Evolutionary conservation across 2,113 vertebrate genomes (phyloP), one percentile per base, ranked within the genome.

Genomic region (Garra rufa): DNA sequence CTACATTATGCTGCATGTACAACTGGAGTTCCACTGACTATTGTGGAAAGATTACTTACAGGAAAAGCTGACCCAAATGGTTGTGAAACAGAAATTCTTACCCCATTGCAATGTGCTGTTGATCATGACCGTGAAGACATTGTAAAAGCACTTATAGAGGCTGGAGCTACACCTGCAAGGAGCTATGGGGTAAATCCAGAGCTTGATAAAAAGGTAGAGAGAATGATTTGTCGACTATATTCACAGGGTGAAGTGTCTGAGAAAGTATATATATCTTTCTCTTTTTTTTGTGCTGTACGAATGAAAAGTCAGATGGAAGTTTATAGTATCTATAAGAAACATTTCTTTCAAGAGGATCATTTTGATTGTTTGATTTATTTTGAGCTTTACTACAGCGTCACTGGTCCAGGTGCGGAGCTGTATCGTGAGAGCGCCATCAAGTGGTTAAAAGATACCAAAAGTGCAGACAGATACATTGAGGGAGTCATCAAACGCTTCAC

Each of bases 291-390:
- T 1, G 76, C 43, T 13, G 0, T 90, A 2, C 0, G 0, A 57
- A 6, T 2, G 2, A 71, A 86, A 67, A 0, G 28, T 8, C 41
- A 70, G 6, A 57, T 63, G 55, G 81, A 91, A 1, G 88, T 93
- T 4, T 90, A 90, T 0, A 71, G 48, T 65, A 17, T 0, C 0
- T 24, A 81, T 74, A 14, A 80, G 15, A 30, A 67, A 50, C 2
- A 83, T 21, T 90, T 93, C 89, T 26, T 93, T 28, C 21, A 6
- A 3, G 90, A 93, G 46, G 0, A 93, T 86, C 92, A 91, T 57
- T 76, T 46, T 3, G 1, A 0, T 21, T 89, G 91, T 82, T 0
- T 87, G 4, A 82, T 69, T 38, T 77, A 91, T 21, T 84, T 89
- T 85, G 92, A 94, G 84, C 0, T 3, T 0, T 82, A 88, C 0